Percentiles rank a stretch among this genome's conserved stretches.
Conservation (phyloP, 2,797 vertebrate species). For the Amphiprion clarkii region DNA sequence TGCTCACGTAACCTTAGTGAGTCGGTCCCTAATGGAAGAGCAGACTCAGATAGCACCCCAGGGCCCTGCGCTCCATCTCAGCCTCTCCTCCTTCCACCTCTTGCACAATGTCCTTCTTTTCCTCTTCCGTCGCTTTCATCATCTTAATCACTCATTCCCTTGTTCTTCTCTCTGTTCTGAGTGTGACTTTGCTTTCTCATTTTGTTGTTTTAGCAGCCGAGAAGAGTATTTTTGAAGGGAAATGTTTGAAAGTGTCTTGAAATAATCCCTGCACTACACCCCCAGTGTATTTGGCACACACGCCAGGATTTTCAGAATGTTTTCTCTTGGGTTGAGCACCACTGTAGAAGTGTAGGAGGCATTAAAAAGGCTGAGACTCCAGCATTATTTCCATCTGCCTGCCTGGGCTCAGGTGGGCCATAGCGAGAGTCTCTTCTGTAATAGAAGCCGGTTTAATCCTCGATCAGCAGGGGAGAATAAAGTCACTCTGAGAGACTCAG, state of each 20-base stretch:
- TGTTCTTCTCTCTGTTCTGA: background rate
- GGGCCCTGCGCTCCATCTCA: slow-evolving; percentile 59
- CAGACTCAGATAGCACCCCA: slow-evolving; percentile 67
- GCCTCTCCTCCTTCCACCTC: slow-evolving; percentile 50
- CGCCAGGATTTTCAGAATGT: background rate
- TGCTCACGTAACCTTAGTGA: slow-evolving; percentile 71
- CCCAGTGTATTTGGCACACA: background rate
- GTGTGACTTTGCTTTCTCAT: background rate
- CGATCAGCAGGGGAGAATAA: slow-evolving; percentile 48
- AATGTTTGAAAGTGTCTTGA: background rate
- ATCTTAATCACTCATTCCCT: slow-evolving; percentile 25
- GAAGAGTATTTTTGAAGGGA: slow-evolving; percentile 1
- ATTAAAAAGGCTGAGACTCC: slow-evolving; percentile 1
- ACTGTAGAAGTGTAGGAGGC: background rate
- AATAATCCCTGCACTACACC: background rate
- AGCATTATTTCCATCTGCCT: slow-evolving; percentile 28
- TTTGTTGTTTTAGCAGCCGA: background rate
- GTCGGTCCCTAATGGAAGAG: slow-evolving; percentile 71
- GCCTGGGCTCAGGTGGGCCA: slow-evolving; percentile 60
- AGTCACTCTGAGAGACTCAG: slow-evolving; percentile 53
- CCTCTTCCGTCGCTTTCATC: slow-evolving; percentile 37
- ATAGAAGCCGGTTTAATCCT: slow-evolving; percentile 58
- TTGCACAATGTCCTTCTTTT: slow-evolving; percentile 33
- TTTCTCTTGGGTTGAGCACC: slow-evolving; percentile 1
- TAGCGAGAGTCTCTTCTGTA: slow-evolving; percentile 30